Evolutionary conservation across 2,797 vertebrate genomes (phyloP), one percentile per base, ranked within the genome.

Genomic region (Sebastes hubbsi): DNA sequence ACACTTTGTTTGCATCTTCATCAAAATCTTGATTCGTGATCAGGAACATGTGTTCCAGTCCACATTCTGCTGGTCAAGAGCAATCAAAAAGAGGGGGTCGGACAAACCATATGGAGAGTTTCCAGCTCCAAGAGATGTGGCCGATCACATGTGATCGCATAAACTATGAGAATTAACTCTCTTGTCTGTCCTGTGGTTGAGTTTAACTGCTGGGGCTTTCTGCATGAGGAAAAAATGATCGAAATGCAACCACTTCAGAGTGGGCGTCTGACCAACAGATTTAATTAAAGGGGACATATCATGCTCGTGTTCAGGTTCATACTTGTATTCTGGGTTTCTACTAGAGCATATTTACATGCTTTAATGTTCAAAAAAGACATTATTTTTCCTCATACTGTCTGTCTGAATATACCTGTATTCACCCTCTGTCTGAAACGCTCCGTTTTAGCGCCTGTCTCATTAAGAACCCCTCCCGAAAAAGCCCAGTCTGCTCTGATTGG

Each of bases 1-100:
- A 90, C 87, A 80, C 78, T 87, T 88, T 89, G 87, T 91, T 91
- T 91, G 87, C 18, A 5, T 89, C 84, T 88, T 87, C 82, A 88
- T 91, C 72, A 82, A 52, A 83, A 66, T 54, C 69, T 27, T 63
- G 60, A 67, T 72, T 67, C 49, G 70, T 55, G 83, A 89, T 89
- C 60, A 58, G 71, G 81, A 86, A 84, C 86, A 91, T 85, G 63
- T 87, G 88, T 65, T 52, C 30, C 29, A 6, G 46, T 61, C 75
- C 65, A 60, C 25, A n/a, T 72, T 72, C 9, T 27, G 29, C 59
- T 38, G 78, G 68, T 78, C 77, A 18, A 25, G 62, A 63, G 22
- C 6, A 70, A 83, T 70, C 54, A 77, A 10, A 10, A 16, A 12
- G 78, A 81, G 75, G 68, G 25, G 58, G 67, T 24, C 3, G 74